Evolutionary conservation across 2,113 vertebrate species (phyloP).

Genomic region (Cepphus grylle): DNA sequence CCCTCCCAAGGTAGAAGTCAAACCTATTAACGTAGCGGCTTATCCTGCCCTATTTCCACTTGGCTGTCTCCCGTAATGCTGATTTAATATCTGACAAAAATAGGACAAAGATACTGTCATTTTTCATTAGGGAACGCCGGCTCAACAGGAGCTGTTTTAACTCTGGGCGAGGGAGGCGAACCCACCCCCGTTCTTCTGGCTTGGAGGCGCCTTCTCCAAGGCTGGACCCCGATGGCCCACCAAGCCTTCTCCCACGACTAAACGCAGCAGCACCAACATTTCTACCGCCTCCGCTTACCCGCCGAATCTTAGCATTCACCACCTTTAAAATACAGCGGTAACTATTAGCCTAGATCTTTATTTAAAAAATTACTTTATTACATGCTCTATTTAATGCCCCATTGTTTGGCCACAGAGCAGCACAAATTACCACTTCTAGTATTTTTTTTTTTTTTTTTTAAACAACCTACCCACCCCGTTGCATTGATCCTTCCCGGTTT

Average conservation of each 20-base stretch:
- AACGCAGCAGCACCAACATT: background rate
- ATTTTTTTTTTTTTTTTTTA: no score
- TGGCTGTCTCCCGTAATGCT: conserved; percentile 2
- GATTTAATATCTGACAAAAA: conserved; percentile 61
- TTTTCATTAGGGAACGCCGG: conserved; percentile 56
- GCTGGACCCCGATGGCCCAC: background rate
- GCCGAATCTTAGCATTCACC: background rate
- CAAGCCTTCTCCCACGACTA: background rate
- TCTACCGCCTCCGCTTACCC: background rate
- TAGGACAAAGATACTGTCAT: conserved; percentile 50
- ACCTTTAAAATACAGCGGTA: background rate
- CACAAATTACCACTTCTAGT: background rate
- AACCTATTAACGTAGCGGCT: conserved; percentile 53
- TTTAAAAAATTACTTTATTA: background rate
- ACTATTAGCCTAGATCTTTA: background rate
- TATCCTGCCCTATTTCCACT: conserved; percentile 60
- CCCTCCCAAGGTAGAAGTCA: background rate
- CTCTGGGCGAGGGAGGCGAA: background rate
- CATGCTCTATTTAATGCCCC: background rate
- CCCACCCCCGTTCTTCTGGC: no score
- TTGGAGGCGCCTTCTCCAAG: background rate
- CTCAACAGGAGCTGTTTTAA: conserved; percentile 22
- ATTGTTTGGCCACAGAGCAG: background rate
- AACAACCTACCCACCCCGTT: background rate
- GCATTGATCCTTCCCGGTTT: background rate